Conservation (phyloP, 2,888 invertebrate genomes). For the Patella pellucida region DNA sequence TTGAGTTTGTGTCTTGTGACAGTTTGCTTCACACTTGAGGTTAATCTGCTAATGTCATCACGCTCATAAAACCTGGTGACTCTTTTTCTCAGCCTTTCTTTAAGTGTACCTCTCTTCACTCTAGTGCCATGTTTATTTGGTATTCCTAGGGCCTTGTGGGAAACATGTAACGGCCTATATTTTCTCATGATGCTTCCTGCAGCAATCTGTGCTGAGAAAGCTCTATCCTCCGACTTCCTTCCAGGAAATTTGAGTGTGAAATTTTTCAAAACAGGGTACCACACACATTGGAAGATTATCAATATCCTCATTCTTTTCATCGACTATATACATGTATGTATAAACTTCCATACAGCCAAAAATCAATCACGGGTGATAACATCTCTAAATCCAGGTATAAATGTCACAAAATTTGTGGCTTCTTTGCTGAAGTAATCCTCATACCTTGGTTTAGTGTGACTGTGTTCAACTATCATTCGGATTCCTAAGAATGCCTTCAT, state of each 20-base stretch:
- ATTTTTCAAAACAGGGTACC: too few relatives aligned
- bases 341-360: constrained; percentile 12
- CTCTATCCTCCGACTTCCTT: too few relatives aligned
- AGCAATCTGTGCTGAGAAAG: too few relatives aligned
- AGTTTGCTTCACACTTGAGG: constrained; percentile 27
- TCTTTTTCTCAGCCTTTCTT: too few relatives aligned
- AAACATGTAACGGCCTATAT: too few relatives aligned
- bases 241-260: too few relatives aligned
- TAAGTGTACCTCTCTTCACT: too few relatives aligned
- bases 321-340: constrained; percentile 7
- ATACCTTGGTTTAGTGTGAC: not conserved
- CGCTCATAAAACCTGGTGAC: constrained; percentile 30
- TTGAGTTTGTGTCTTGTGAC: constrained; percentile 26
- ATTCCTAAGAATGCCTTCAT: constrained; percentile 1
- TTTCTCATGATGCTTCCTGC: too few relatives aligned
- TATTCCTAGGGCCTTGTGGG: too few relatives aligned
- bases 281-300: not conserved
- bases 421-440: constrained; percentile 7
- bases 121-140: too few relatives aligned
- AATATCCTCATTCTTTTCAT: not conserved
- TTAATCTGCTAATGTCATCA: constrained; percentile 31
- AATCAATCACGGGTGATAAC: constrained; percentile 5
- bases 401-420: constrained; percentile 2
- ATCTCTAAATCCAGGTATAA: too few relatives aligned
- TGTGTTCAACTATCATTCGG: constrained; percentile 4